Evolutionary conservation across 2,888 invertebrate genomes (phyloP), one percentile per base, ranked within the genome.

Genomic region (Mythimna albipuncta): DNA sequence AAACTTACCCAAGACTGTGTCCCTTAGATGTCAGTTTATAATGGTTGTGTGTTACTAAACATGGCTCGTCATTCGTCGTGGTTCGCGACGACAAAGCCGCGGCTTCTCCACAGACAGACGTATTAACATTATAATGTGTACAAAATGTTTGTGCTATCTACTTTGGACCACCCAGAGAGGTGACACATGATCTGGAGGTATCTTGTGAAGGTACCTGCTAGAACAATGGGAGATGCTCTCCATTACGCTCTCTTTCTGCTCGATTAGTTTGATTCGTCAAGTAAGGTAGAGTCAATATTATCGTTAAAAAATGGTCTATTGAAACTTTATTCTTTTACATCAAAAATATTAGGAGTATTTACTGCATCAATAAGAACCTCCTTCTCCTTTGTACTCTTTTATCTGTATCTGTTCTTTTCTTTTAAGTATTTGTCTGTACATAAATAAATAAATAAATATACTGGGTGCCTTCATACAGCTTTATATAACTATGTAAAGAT

Each of bases 71-170:
- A 94, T 95, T 95, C 89, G 95, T 94, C 91, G 91, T 94, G 95
- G 92, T 93, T 81, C 72, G 78, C 73, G 69, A 82, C 81, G 84
- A 96, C 95, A 96, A 95, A 91, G 89, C 89, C 85, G 83, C 88
- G 87, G 89, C 91, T 88, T 91, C 88, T 89, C 90, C 87, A 87
- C 91, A 91, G 88, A 89, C 92, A 88, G 91, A 88, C 91, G 85
- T 88, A 96, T 96, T 96, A 92, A 92, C 95, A 96, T 96, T 90
- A 95, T 94, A 96, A 96, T 96, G 90, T 93, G 92, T 89, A 93
- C 91, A 94, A 94, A 94, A 94, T 94, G 92, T 94, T 93, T 93
- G 91, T 94, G 94, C 93, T 92, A 94, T 95, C 92, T 93, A 91
- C 91, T 90, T 86, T 79, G 88, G 96, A 95, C 96, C 96, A 96